These are phyloP conservation scores for Myopa testacea DNA, from an alignment of 2,888 invertebrate species.

Conservation along the genomic window DNA sequence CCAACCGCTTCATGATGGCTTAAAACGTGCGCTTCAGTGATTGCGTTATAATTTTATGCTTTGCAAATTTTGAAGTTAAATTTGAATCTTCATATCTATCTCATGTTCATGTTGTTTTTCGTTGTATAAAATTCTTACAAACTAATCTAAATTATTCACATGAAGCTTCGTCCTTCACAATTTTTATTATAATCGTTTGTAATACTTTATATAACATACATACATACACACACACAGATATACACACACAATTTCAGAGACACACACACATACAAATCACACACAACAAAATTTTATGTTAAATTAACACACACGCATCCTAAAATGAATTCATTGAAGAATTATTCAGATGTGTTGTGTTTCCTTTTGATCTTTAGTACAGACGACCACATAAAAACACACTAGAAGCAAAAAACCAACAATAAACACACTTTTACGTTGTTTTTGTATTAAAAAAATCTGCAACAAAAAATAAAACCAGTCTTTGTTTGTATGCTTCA, in stretches of 20 bases:
- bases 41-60: constrained; percentile 21
- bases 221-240: constrained; percentile 5
- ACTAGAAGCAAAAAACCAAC: not conserved
- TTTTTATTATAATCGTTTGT: constrained; percentile 26
- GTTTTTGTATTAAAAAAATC: not conserved
- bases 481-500: not conserved
- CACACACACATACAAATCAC: not conserved
- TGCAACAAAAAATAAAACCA: not conserved
- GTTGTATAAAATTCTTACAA: not conserved
- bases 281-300: not conserved
- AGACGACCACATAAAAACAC: constrained; percentile 16
- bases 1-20: constrained; percentile 5
- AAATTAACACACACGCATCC: constrained; percentile 13
- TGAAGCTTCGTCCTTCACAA: not conserved
- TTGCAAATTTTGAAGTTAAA: constrained; percentile 17
- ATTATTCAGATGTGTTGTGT: constrained; percentile 5
- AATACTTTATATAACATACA: constrained; percentile 19
- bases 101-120: constrained; percentile 16
- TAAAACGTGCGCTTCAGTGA: constrained; percentile 11
- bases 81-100: constrained; percentile 16
- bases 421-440: not conserved
- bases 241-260: not conserved
- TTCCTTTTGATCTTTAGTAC: constrained; percentile 14
- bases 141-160: constrained; percentile 15
- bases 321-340: constrained; percentile 16